Conservation (phyloP, 2,888 invertebrate species). For the Tipula confusa region DNA sequence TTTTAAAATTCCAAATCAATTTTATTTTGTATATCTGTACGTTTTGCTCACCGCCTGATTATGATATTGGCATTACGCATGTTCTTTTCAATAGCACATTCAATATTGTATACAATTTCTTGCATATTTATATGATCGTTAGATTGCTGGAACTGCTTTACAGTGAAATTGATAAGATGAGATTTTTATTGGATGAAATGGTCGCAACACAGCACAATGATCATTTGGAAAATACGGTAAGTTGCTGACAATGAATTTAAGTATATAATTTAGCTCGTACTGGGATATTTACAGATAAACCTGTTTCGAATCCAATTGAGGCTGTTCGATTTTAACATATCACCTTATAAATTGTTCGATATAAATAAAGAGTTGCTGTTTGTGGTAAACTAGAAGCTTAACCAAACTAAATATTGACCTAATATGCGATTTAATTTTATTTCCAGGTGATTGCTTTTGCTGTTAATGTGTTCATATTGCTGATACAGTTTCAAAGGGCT, state of each 20-base stretch:
- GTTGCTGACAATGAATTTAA: neutral
- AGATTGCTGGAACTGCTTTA: neutral
- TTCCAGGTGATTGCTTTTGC: neutral
- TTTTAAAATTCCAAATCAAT: neutral
- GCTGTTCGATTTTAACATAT: neutral
- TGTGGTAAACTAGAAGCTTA: neutral
- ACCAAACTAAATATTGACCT: neutral
- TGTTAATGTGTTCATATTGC: neutral
- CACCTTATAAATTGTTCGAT: neutral
- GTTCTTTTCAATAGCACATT: neutral
- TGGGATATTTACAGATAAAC: neutral
- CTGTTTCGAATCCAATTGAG: neutral
- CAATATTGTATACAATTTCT: neutral
- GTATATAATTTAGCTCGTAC: neutral
- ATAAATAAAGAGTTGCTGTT: neutral
- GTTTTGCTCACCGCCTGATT: neutral
- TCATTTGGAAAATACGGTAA: neutral
- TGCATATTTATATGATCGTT: neutral
- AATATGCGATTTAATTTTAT: neutral
- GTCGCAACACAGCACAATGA: neutral
- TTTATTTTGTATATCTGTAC: neutral
- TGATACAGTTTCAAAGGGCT: neutral
- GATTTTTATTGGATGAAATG: neutral
- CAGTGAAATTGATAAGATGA: neutral
- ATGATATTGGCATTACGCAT: neutral